Percentiles rank a stretch among this genome's conserved stretches.
These are phyloP conservation scores for Mastomys coucha DNA, from an alignment of 2,113 vertebrate genomes.

Conservation along the genomic window DNA sequence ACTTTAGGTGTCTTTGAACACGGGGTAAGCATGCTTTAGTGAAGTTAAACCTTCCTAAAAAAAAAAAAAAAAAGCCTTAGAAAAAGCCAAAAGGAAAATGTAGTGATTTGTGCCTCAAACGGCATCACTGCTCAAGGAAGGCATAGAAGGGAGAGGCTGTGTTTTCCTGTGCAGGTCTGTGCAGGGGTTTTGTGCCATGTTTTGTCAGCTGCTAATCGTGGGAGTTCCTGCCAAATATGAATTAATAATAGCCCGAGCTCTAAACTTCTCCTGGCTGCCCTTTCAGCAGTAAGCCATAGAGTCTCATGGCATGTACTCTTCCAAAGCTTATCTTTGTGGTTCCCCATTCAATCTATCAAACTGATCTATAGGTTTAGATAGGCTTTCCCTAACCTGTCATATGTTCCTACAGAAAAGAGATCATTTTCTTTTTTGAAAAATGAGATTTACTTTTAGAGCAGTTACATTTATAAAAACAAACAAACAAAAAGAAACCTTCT, in stretches of 20 bases:
- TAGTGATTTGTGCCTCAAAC: background rate
- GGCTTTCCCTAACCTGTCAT: background rate
- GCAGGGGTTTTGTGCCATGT: conserved; percentile 73
- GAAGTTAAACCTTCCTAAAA: conserved; percentile 44
- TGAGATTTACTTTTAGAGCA: background rate
- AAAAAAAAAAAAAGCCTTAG: no score
- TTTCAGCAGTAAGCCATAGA: conserved; percentile 63
- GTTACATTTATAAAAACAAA: background rate
- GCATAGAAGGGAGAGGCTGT: conserved; percentile 60
- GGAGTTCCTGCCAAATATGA: conserved; percentile 75
- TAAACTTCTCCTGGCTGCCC: conserved; percentile 9
- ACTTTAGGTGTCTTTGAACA: background rate
- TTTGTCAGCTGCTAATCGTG: conserved; percentile 84
- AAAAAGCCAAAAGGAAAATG: conserved; percentile 64
- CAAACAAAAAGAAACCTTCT: background rate
- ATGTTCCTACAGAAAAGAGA: background rate
- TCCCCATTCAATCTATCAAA: conserved; percentile 38
- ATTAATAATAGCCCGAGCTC: conserved; percentile 42
- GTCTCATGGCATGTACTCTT: conserved; percentile 55
- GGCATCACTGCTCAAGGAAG: conserved; percentile 46
- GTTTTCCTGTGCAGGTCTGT: conserved; percentile 73
- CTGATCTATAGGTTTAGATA: background rate
- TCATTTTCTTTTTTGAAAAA: background rate
- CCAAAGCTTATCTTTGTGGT: conserved; percentile 21
- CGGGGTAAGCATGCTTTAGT: background rate